Conservation (phyloP, 2,113 vertebrate genomes). For the Acrocephalus kingi region DNA sequence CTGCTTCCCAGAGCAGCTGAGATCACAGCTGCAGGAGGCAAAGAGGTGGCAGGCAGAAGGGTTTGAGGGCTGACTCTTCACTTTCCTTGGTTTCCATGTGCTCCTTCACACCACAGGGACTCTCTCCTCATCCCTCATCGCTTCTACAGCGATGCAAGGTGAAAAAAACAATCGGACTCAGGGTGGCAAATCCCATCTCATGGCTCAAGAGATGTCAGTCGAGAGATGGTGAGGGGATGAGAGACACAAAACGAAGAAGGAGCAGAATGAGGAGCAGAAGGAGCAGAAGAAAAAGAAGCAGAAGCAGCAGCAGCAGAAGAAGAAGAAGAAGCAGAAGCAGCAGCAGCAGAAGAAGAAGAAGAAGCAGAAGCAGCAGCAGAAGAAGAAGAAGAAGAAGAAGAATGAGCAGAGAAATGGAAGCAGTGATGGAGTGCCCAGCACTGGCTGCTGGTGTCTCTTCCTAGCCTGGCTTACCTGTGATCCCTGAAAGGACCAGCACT, state of each 20-base stretch:
- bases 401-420: neutral
- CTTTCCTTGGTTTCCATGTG: neutral
- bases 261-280: neutral
- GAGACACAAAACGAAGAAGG: neutral
- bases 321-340: neutral
- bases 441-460: neutral
- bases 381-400: neutral
- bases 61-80: neutral
- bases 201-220: neutral
- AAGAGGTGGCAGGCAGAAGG: neutral
- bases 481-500: neutral
- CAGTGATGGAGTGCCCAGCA: neutral
- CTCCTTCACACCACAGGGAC: neutral
- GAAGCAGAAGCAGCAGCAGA: neutral
- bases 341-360: neutral
- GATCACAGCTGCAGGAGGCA: neutral
- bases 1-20: neutral
- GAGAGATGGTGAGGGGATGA: neutral
- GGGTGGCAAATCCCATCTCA: neutral
- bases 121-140: neutral
- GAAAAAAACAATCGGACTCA: neutral
- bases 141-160: neutral
- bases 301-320: neutral
- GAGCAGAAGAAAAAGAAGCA: neutral
- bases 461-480: slow-evolving; percentile 39